phyloP scores from a whole-genome alignment of 2,888 invertebrate species.

The Sphaerophoria rueppellii region DNA sequence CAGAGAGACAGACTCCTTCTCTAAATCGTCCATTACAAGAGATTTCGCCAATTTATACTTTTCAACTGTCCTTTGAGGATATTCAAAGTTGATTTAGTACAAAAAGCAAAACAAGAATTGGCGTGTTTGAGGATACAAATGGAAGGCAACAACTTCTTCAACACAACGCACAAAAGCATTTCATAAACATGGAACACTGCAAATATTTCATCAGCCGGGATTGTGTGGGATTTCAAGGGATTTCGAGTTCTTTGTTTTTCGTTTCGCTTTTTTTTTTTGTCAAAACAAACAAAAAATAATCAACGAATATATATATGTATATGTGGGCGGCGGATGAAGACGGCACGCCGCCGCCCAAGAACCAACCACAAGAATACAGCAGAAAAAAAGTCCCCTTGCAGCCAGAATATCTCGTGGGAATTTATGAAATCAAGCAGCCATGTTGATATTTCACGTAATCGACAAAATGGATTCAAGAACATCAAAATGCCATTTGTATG shows the following conservation, averaged over 20 bases:
- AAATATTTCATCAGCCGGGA: constrained; percentile 1
- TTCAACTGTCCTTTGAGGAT: constrained; percentile 11
- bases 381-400: not conserved
- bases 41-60: not conserved
- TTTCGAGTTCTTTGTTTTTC: not conserved
- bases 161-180: not conserved
- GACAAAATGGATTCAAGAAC: constrained; percentile 41
- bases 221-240: constrained; percentile 14
- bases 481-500: constrained; percentile 57
- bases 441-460: constrained; percentile 46
- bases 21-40: constrained; percentile 14
- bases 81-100: not conserved
- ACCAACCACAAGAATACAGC: not conserved
- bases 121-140: not conserved
- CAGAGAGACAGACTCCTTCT: not conserved
- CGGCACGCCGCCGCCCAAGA: not conserved
- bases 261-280: not conserved
- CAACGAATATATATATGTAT: not conserved
- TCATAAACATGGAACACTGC: constrained; percentile 5
- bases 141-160: constrained; percentile 1
- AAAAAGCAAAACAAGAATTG: not conserved
- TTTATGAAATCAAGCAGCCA: constrained; percentile 31
- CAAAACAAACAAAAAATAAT: not conserved
- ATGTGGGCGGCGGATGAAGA: not conserved
- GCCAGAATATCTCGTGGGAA: constrained; percentile 20